Percentiles rank a stretch among this genome's conserved stretches.
Conservation (phyloP, 30 jellyfish, hydroid and myxozoan genomes). For the Aurelia sp. region DNA sequence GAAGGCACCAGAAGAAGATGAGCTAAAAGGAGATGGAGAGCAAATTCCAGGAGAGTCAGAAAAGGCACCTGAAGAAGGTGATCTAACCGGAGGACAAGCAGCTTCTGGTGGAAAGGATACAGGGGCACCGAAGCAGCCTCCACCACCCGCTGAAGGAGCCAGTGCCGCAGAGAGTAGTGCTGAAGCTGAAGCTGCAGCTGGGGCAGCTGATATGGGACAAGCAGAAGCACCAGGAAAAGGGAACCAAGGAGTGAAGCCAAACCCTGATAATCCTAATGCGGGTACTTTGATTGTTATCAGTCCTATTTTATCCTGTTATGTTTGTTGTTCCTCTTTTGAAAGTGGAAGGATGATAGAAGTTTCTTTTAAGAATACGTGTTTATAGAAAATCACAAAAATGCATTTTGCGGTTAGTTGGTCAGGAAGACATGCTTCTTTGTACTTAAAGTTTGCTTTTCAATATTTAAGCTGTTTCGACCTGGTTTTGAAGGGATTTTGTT, state of each 20-base stretch:
- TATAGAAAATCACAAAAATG: no score
- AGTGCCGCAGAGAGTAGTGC: conserved; percentile 5
- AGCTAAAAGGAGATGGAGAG: not conserved
- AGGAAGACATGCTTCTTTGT: no score
- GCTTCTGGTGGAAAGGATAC: not conserved
- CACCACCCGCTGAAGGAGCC: conserved; percentile 9
- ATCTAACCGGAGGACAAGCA: not conserved
- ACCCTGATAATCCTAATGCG: conserved; percentile 44
- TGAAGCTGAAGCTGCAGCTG: not conserved
- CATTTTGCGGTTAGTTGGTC: no score
- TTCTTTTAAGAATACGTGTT: no score
- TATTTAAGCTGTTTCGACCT: no score
- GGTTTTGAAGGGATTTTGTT: no score
- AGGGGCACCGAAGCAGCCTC: conserved; percentile 37
- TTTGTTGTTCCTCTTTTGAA: no score
- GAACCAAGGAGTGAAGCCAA: conserved; percentile 54
- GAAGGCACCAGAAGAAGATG: conserved; percentile 24
- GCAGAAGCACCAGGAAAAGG: conserved; percentile 46
- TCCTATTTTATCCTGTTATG: no score
- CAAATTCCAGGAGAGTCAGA: not conserved
- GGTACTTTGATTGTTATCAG: not conserved
- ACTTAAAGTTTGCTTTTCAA: no score
- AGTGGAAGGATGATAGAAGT: no score
- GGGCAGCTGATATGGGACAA: conserved; percentile 8
- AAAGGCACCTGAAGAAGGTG: conserved; percentile 62